phyloP scores from a whole-genome alignment of 2,888 invertebrate genomes.

The Tipula confusa region DNA sequence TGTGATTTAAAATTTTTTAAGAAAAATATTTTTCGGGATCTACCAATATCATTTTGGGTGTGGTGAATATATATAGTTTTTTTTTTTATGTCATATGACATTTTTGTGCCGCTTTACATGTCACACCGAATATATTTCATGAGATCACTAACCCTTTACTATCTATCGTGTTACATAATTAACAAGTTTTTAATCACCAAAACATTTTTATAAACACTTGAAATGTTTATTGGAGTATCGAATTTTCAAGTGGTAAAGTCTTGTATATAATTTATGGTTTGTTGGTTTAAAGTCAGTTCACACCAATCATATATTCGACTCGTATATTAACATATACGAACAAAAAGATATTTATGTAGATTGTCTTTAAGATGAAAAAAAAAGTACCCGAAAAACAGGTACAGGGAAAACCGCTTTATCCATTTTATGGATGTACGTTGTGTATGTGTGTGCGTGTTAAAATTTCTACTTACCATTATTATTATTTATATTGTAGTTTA shows the following conservation, averaged over 20 bases:
- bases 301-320: not conserved
- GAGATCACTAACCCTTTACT: not conserved
- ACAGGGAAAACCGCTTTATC: not conserved
- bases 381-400: not conserved
- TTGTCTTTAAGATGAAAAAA: slow-evolving; percentile 13
- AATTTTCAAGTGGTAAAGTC: not conserved
- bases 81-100: not conserved
- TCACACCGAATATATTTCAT: not conserved
- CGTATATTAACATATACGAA: not conserved
- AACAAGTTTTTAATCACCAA: not conserved
- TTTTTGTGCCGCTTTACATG: not conserved
- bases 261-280: not conserved
- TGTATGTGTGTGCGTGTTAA: not conserved
- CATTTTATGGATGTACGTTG: not conserved
- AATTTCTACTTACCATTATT: slow-evolving; percentile 3
- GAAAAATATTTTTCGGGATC: not conserved
- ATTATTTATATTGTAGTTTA: not conserved
- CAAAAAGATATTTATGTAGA: slow-evolving; percentile 1
- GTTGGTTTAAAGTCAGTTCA: not conserved
- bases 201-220: not conserved
- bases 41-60: not conserved
- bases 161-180: not conserved
- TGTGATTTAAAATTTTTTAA: not conserved
- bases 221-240: not conserved
- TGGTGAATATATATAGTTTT: not conserved